A percentile compares a stretch with the other conserved stretches of the same genome.
Evolutionary conservation across 2,113 vertebrate species (phyloP).

Genomic region (Oryzias curvinotus): DNA sequence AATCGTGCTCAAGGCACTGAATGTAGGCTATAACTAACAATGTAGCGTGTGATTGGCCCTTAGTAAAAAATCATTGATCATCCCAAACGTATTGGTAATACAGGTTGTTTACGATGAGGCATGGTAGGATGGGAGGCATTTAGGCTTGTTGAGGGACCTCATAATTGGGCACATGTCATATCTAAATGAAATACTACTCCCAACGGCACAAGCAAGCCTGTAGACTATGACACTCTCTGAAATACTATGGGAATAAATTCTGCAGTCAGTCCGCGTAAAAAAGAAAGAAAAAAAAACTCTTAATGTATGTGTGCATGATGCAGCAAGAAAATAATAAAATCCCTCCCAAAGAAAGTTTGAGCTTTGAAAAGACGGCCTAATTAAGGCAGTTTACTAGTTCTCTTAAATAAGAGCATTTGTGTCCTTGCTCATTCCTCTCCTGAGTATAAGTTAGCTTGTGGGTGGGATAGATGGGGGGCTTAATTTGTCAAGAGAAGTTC

Average conservation of each 20-base stretch:
- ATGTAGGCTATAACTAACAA: conserved; percentile 42
- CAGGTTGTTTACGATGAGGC: conserved; percentile 55
- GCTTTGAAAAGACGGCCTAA: conserved; percentile 59
- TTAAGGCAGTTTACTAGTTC: conserved; percentile 69
- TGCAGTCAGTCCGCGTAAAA: not conserved
- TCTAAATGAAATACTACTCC: conserved; percentile 68
- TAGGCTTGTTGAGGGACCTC: conserved; percentile 57
- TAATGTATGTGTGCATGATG: conserved; percentile 5
- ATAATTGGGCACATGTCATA: conserved; percentile 69
- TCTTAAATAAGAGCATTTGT: conserved; percentile 60
- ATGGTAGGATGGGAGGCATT: conserved; percentile 39
- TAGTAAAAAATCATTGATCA: conserved; percentile 50
- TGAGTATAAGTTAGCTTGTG: conserved; percentile 36
- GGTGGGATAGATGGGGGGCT: conserved; percentile 31
- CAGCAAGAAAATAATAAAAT: conserved; percentile 17
- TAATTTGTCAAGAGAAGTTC: conserved; percentile 59
- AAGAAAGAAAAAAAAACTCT: not conserved
- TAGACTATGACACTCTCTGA: conserved; percentile 56
- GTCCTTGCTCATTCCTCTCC: conserved; percentile 61
- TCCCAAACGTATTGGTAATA: conserved; percentile 33
- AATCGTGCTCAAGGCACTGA: conserved; percentile 30
- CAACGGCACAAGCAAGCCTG: conserved; percentile 47
- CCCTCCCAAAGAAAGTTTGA: conserved; percentile 46
- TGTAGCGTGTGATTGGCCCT: conserved; percentile 59
- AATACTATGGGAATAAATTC: conserved; percentile 61